phyloP scores from a whole-genome alignment of 2,113 vertebrate genomes.

The Spea multiplicata region DNA sequence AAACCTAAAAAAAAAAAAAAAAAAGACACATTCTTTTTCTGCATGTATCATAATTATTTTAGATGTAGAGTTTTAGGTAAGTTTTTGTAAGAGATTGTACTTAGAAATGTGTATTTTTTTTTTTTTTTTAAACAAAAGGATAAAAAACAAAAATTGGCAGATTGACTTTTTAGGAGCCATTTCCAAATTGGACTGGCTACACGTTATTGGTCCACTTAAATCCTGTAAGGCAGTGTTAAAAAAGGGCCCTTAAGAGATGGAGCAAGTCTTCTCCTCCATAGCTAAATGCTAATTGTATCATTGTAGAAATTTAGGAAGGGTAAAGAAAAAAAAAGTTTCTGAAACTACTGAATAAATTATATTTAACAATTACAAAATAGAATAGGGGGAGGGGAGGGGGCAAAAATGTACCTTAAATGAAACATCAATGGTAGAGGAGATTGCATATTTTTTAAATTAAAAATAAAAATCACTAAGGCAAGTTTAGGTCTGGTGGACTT shows the following conservation, averaged over 20 bases:
- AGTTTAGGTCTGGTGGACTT: slow-evolving; percentile 54
- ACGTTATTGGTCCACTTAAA: slow-evolving; percentile 28
- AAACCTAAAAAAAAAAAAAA: neutral
- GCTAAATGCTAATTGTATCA: neutral
- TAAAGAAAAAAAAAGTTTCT: neutral
- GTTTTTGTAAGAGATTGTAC: slow-evolving; percentile 10
- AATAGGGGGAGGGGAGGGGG: slow-evolving; percentile 51
- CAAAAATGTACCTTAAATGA: slow-evolving; percentile 58
- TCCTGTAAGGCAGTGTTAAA: slow-evolving; percentile 33
- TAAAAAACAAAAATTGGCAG: slow-evolving; percentile 25
- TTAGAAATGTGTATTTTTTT: slow-evolving; percentile 1
- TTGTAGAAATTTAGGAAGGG: neutral
- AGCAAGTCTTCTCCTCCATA: neutral
- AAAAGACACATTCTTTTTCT: slow-evolving; percentile 21
- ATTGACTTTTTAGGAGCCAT: neutral
- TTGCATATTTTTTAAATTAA: slow-evolving; percentile 47
- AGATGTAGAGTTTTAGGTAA: slow-evolving; percentile 1
- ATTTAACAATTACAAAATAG: slow-evolving; percentile 51
- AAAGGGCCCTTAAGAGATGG: neutral
- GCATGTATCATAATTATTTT: neutral
- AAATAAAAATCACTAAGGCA: slow-evolving; percentile 56
- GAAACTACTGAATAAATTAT: slow-evolving; percentile 62
- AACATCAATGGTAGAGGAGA: slow-evolving; percentile 12
- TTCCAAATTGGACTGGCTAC: neutral
- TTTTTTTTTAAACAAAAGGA: slow-evolving; percentile 12